phyloP scores from a whole-genome alignment of 1,140 invertebrate genomes.

The Eupristina koningsbergeri region DNA sequence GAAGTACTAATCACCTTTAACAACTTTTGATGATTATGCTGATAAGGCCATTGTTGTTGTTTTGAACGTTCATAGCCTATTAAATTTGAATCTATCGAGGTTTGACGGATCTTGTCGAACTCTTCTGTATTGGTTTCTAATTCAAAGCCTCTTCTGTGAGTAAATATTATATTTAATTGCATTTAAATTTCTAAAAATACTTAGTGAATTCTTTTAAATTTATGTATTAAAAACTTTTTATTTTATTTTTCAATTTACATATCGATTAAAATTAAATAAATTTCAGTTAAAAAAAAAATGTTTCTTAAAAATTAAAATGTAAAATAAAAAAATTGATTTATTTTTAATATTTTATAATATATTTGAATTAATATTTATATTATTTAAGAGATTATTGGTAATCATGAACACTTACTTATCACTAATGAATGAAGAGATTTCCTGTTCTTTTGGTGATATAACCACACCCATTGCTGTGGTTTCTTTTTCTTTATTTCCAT shows the following conservation, averaged over 20 bases:
- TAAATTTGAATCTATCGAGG: slow-evolving; percentile 72
- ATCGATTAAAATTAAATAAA: too few species aligned
- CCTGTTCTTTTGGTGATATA: slow-evolving; percentile 57
- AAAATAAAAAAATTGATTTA: too few species aligned
- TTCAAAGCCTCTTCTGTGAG: slow-evolving; percentile 78
- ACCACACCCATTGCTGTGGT: slow-evolving; percentile 62
- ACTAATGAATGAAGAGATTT: slow-evolving; percentile 58
- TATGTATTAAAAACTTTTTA: too few species aligned
- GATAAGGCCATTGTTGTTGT: slow-evolving; percentile 17
- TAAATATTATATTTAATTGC: too few species aligned
- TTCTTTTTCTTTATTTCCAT: slow-evolving; percentile 66
- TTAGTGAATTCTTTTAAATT: too few species aligned
- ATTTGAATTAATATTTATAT: too few species aligned
- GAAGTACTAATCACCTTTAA: slow-evolving; percentile 73
- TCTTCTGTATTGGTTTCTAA: slow-evolving; percentile 88
- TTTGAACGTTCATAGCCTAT: slow-evolving; percentile 61
- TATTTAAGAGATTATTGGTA: not conserved
- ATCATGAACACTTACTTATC: slow-evolving; percentile 61
- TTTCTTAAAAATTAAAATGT: too few species aligned
- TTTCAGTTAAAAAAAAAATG: too few species aligned
- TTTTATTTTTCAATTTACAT: too few species aligned
- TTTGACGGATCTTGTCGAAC: slow-evolving; percentile 84
- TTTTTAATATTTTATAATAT: too few species aligned
- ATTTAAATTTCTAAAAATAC: too few species aligned
- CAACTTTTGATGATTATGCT: slow-evolving; percentile 65